Base-by-base conservation (phyloP, 2,888 invertebrate genomes). In the Synanthedon andrenaeformis region DNA sequence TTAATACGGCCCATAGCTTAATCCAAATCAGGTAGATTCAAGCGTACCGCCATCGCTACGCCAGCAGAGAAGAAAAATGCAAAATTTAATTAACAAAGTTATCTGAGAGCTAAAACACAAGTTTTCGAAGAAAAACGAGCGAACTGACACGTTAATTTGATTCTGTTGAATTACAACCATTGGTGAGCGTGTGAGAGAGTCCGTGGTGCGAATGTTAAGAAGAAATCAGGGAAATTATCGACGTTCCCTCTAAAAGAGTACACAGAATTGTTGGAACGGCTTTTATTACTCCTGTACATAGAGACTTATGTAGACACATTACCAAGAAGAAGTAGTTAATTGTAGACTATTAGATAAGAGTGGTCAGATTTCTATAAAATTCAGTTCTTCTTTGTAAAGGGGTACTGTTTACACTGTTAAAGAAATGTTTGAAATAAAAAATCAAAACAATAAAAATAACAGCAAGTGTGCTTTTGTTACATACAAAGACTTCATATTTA, bases 11-110 rank as follows among this genome's bases (percentile, higher is more conserved):
- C 64, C 59, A 68, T 64, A 69, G 65, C 70, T 74, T 69, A 74
- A 74, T 74, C 69, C 65, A 64, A 65, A 63, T 72, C 71, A 75
- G 74, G 74, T 71, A 69, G 63, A 63, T 28, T 12, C 51, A 49
- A 45, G 45, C 45, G 45, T 6, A 42, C 52, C 48, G 63, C 60
- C 60, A 42, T 45, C 48, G 63, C 60, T 59, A 63, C 60, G 28
- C 62, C 56, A 53, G 59, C 57, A 57, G 59, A 58, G 64, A 67
- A 74, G 35, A 76, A 80, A 82, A 83, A 80, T 79, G 72, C 70
- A 78, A 83, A 83, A 86, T 84, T 83, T 82, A 85, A 86, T 84
- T 86, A 86, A 82, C 82, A 79, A 85, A 86, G 80, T 86, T 85
- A 74, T 78, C 78, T 74, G 64, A 59, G 59, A 71, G 81, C 79